Percentiles rank a stretch among this genome's conserved stretches.
Conservation (phyloP, 1,140 invertebrate genomes). For the Holcopasites calliopsidis region DNA sequence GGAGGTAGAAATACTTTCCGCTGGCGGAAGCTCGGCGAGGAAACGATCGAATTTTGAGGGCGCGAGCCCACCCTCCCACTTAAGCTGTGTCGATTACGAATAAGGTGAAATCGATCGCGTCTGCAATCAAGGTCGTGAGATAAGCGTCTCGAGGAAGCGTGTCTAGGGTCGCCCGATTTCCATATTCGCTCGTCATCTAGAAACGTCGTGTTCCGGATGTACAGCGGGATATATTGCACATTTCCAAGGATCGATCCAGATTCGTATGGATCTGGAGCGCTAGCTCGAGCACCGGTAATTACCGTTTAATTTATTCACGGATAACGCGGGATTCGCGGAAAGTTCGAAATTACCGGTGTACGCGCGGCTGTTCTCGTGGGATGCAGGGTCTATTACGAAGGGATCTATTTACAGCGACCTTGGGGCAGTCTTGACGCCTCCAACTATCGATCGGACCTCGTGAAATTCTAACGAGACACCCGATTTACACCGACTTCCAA, state of each 20-base stretch:
- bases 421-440: background rate
- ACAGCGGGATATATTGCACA: too few species aligned
- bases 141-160: background rate
- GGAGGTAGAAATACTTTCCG: background rate
- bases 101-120: constrained; percentile 60
- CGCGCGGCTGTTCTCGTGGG: background rate
- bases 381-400: background rate
- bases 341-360: background rate
- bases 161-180: constrained; percentile 9
- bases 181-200: too few species aligned
- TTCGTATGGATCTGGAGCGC: background rate
- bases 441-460: background rate
- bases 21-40: background rate
- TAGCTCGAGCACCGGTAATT: background rate
- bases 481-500: background rate
- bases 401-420: constrained; percentile 10
- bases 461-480: constrained; percentile 11
- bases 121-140: constrained; percentile 28
- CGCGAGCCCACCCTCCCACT: constrained; percentile 36
- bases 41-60: constrained; percentile 8
- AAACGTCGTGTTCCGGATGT: too few species aligned
- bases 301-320: background rate
- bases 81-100: constrained; percentile 67
- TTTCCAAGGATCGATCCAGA: background rate
- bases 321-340: background rate